Percentiles rank a stretch among this genome's conserved stretches.
Conservation (phyloP, 2,113 vertebrate genomes). For the Nibea albiflora region DNA sequence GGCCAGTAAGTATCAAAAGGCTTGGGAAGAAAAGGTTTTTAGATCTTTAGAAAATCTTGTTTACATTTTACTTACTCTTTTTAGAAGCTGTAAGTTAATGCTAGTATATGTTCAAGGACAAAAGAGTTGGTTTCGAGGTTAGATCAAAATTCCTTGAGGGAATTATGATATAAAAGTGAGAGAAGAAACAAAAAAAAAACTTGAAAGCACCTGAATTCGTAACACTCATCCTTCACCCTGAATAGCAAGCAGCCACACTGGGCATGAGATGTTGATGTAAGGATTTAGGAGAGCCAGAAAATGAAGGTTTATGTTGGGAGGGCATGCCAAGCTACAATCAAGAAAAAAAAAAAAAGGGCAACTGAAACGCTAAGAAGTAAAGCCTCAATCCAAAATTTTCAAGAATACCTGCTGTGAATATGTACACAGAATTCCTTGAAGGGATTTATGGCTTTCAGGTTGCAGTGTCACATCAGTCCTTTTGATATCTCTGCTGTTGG, state of each 20-base stretch:
- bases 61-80: constrained; percentile 13
- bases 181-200: constrained; percentile 23
- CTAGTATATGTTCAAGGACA: constrained; percentile 36
- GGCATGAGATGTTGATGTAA: constrained; percentile 41
- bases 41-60: constrained; percentile 1
- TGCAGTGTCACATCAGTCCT: background rate
- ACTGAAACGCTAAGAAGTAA: constrained; percentile 20
- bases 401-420: constrained; percentile 43
- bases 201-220: constrained; percentile 50
- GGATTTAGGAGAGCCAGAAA: constrained; percentile 50
- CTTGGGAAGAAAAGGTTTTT: background rate
- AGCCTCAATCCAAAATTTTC: constrained; percentile 14
- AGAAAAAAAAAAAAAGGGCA: constrained; percentile 13
- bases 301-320: constrained; percentile 30
- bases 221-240: constrained; percentile 20
- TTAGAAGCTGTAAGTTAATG: background rate
- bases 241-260: constrained; percentile 52
- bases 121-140: constrained; percentile 34
- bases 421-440: constrained; percentile 18
- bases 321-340: constrained; percentile 18
- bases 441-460: constrained; percentile 14
- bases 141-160: constrained; percentile 49
- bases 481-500: constrained; percentile 15
- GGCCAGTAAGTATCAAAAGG: background rate
- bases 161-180: constrained; percentile 34